phyloP scores from a whole-genome alignment of 2,888 invertebrate species.

The Molorchus minor region DNA sequence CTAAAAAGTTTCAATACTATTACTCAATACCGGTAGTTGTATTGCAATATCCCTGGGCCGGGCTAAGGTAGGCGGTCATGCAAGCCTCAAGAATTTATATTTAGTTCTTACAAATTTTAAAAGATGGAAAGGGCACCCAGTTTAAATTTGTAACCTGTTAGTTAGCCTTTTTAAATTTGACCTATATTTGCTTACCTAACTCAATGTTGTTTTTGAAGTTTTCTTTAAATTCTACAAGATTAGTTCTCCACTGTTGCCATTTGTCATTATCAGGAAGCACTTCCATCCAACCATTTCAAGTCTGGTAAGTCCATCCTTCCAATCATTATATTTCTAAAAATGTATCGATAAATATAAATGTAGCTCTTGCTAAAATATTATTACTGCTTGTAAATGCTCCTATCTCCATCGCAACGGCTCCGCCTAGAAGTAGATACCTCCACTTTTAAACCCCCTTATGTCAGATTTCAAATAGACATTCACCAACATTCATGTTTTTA shows the following conservation, averaged over 20 bases:
- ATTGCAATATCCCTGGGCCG: too few species aligned
- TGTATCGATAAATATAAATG: neutral
- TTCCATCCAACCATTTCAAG: conserved; percentile 86
- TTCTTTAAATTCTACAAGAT: conserved; percentile 75
- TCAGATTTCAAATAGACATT: conserved; percentile 75
- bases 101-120: too few species aligned
- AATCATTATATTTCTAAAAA: conserved; percentile 90
- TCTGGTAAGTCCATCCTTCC: conserved; percentile 95
- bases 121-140: too few species aligned
- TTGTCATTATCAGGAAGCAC: conserved; percentile 84
- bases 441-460: conserved; percentile 84
- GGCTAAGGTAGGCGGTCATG: too few species aligned
- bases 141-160: too few species aligned
- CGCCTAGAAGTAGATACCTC: conserved; percentile 89
- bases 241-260: conserved; percentile 79
- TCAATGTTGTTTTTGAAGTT: conserved; percentile 78
- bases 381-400: conserved; percentile 71
- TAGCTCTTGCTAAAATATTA: neutral
- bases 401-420: conserved; percentile 95
- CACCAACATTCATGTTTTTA: conserved; percentile 70
- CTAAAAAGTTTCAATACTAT: too few species aligned
- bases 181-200: conserved; percentile 74
- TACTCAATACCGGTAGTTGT: too few species aligned
- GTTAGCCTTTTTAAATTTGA: too few species aligned
- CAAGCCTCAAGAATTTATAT: too few species aligned